A percentile compares a stretch with the other conserved stretches of the same genome.
phyloP scores from a whole-genome alignment of 2,113 vertebrate genomes.

The Pterocles burchelli region DNA sequence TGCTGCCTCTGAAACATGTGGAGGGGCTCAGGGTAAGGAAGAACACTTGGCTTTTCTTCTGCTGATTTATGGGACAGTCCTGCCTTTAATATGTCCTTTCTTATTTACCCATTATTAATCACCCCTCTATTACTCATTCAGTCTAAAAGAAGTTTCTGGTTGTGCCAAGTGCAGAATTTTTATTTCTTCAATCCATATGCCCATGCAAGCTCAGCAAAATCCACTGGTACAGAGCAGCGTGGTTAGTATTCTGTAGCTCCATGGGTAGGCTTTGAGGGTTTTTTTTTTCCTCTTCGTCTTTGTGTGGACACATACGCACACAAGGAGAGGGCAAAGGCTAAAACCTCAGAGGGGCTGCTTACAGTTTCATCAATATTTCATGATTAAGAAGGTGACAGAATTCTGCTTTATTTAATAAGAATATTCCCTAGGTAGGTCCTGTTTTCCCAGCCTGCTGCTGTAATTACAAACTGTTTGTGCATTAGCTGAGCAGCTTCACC shows the following conservation, averaged over 20 bases:
- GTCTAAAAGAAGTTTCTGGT: not conserved
- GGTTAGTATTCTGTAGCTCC: constrained; percentile 35
- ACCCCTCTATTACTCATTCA: not conserved
- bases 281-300: not conserved
- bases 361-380: constrained; percentile 75
- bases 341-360: constrained; percentile 60
- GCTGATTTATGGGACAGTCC: not conserved
- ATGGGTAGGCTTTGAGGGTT: not conserved
- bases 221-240: not conserved
- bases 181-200: constrained; percentile 23
- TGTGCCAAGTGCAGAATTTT: constrained; percentile 1
- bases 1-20: not conserved
- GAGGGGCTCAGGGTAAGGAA: not conserved
- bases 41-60: not conserved
- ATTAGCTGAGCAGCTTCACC: constrained; percentile 1
- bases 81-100: not conserved
- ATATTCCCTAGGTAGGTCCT: constrained; percentile 49
- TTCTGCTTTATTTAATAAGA: constrained; percentile 72
- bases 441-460: constrained; percentile 38
- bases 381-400: constrained; percentile 73
- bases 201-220: constrained; percentile 45
- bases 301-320: not conserved
- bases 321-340: constrained; percentile 63
- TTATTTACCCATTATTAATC: not conserved
- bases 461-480: constrained; percentile 55